These are phyloP conservation scores for Oryctes rhinoceros DNA, from an alignment of 1,140 invertebrate species.

Conservation along the genomic window DNA sequence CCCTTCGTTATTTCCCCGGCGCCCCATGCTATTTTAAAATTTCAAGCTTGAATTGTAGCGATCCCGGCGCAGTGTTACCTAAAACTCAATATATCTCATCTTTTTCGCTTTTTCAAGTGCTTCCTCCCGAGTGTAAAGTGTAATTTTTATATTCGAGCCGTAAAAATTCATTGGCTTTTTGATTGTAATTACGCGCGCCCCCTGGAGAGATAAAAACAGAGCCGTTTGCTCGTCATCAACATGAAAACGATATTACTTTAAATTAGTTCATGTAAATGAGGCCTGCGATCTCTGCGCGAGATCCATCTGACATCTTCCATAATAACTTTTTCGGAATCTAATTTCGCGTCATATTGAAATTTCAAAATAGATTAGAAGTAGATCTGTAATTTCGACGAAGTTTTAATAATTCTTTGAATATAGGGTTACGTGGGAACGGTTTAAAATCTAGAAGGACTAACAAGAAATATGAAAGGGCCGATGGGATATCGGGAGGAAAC, in stretches of 20 bases:
- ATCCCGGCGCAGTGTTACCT: not conserved
- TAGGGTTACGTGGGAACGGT: no score
- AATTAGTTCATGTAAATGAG: conserved; percentile 41
- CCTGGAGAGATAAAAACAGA: not conserved
- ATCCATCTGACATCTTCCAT: conserved; percentile 27
- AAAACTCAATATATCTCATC: conserved; percentile 23
- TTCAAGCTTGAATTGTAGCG: not conserved
- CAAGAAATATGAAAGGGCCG: no score
- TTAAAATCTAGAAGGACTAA: no score
- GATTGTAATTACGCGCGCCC: conserved; percentile 35
- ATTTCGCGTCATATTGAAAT: conserved; percentile 31
- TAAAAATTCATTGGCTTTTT: conserved; percentile 21
- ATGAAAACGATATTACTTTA: conserved; percentile 36
- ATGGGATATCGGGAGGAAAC: no score
- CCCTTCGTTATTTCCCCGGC: not conserved
- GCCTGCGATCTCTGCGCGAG: conserved; percentile 9
- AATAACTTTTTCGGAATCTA: conserved; percentile 39
- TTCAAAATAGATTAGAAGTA: conserved; percentile 18
- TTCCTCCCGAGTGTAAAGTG: conserved; percentile 15
- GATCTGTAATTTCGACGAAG: conserved; percentile 14
- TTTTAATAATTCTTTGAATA: conserved; percentile 12
- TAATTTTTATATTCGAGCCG: conserved; percentile 31
- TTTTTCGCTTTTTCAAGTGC: not conserved
- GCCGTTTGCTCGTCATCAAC: conserved; percentile 26
- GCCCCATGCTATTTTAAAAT: not conserved